Base-by-base conservation (phyloP, 2,888 invertebrate species). In the Eupithecia exiguata region DNA sequence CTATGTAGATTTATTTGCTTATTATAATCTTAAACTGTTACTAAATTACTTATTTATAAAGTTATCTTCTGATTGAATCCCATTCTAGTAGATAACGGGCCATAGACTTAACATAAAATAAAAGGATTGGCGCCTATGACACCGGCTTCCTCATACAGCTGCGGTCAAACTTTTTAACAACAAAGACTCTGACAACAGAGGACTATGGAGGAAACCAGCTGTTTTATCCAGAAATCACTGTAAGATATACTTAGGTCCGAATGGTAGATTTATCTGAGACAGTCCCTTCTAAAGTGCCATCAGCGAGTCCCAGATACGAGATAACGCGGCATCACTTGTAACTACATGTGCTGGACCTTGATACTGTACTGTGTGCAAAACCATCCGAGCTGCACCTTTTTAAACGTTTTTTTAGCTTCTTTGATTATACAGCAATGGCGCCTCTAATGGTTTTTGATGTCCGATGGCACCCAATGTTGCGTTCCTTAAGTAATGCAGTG, bases 261-360 rank as follows among this genome's bases (percentile, higher is more conserved):
- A 21, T 36, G 66, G 40, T 66, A 43, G 66, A 71, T 71, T 58
- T 71, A 72, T 65, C 65, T 62, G 6, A 74, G 43, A 69, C 49
- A 46, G 74, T 71, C 69, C 67, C 58, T 61, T 70, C 72, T 61
- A 68, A 62, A 70, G 73, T 73, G 46, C 65, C 75, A 75, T 72
- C 75, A 75, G 72, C 70, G 73, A 69, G 70, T 65, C 72, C 43
- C 25, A 66, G 74, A 72, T 72, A 76, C 66, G 68, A 73, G 77
- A 77, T 78, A 75, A 68, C 69, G 70, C 69, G 58, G 46, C 68
- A 68, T 75, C 77, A 74, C 74, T 76, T 78, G 79, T 78, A 76
- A 70, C 68, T 77, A 80, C 79, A 78, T 67, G 73, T 78, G 80
- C 71, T 66, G 40, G 71, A 65, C 71, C 70, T 21, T 68, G 71